These are phyloP conservation scores for Lacerta agilis DNA, from an alignment of 2,797 vertebrate species.

Conservation along the genomic window DNA sequence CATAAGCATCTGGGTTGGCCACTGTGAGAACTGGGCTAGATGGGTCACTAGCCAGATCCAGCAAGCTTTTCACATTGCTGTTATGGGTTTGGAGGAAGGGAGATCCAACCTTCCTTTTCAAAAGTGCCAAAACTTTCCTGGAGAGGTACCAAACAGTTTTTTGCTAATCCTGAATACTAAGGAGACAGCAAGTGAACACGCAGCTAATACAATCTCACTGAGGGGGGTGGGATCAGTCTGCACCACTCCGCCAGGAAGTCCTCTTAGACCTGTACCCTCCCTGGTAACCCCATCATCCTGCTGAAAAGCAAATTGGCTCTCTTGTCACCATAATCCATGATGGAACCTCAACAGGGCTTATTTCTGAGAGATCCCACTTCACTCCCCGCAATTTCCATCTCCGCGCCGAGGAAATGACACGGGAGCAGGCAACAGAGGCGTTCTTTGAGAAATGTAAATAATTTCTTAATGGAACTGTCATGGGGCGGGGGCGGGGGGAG, in stretches of 20 bases:
- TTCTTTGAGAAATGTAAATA: conserved; percentile 55
- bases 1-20: too few relatives aligned
- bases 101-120: background rate
- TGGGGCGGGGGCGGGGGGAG: background rate
- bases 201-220: background rate
- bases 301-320: background rate
- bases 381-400: conserved; percentile 48
- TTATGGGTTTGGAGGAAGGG: background rate
- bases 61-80: too few relatives aligned
- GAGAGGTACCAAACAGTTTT: too few relatives aligned
- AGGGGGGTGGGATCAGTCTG: background rate
- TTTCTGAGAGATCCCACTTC: conserved; percentile 53
- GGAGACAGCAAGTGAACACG: background rate
- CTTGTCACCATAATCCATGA: background rate
- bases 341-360: conserved; percentile 33
- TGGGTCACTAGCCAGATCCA: too few relatives aligned
- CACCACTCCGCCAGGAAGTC: too few relatives aligned
- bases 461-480: conserved; percentile 29
- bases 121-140: background rate
- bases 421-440: background rate
- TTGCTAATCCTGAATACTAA: background rate
- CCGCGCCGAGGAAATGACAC: conserved; percentile 39
- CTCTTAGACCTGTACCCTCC: background rate
- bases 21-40: background rate
- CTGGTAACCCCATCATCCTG: background rate